Base-by-base conservation (phyloP, 2,797 vertebrate species). In the Arremon brunneinucha region DNA sequence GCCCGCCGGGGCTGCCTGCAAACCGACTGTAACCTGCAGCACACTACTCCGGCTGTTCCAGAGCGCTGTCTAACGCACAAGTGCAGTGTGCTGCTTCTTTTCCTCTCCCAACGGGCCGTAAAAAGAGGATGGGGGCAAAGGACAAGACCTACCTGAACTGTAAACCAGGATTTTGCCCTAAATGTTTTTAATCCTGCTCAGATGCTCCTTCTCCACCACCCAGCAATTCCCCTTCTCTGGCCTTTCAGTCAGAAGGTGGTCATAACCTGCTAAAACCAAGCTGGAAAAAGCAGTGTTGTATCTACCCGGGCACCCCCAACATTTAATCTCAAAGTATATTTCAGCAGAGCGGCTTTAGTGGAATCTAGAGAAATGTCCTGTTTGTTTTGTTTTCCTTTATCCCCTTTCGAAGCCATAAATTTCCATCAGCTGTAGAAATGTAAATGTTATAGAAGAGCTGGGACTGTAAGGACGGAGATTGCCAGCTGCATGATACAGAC, bases 341-440 rank as follows among this genome's bases (percentile, higher is more conserved):
- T 83, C 46, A 96, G 77, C 63, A 82, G 75, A 71, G 81, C 87
- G 22, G 70, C 65, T 89, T 91, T 92, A 77, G 63, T 44, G 86
- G 65, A 93, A 94, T 93, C 85, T 96, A 75, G 62, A 89, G 69
- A 80, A 84, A 90, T 72, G 78, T 91, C 60, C 44, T 53, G 14
- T 44, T 93, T 93, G 83, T 46, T 90, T 94, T 89, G 39, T 64
- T 94, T 96, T 76, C 49, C 62, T 64, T 93, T 94, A 89, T 92
- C 79, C 87, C 68, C 55, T 65, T 92, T 83, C 5, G 2, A 82
- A 92, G 28, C 37, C 1, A 3, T 83, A 67, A 52, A 86, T 91
- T 94, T 94, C 79, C 90, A 52, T 95, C 91, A 74, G 85, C 70
- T 91, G 85, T 63, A 84, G 92, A 91, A 93, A 95, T 70, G 87